These are phyloP conservation scores for Oryzaephilus surinamensis DNA, from an alignment of 1,140 invertebrate genomes.

Conservation along the genomic window DNA sequence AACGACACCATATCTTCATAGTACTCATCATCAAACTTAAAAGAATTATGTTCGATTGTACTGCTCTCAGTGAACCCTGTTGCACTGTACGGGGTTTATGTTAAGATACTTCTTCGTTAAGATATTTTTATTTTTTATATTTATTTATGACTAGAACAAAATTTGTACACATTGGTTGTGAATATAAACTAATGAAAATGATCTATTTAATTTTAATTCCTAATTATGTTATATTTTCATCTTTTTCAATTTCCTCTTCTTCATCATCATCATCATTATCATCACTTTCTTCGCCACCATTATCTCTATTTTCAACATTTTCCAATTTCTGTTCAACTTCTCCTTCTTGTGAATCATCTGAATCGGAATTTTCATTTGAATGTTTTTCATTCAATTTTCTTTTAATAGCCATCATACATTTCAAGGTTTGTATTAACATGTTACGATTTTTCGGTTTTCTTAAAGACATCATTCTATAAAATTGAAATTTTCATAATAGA, in stretches of 20 bases:
- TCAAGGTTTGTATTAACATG: conserved; percentile 13
- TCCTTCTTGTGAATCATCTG: neutral
- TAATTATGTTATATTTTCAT: too few relatives aligned
- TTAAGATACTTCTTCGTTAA: neutral
- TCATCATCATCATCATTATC: neutral
- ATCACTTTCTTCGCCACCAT: neutral
- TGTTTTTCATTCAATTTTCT: conserved; percentile 9
- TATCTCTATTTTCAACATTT: neutral
- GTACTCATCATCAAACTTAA: too few relatives aligned
- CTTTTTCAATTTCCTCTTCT: neutral
- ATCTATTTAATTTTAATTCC: too few relatives aligned
- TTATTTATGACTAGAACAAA: too few relatives aligned
- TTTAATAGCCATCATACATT: conserved; percentile 17
- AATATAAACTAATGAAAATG: too few relatives aligned
- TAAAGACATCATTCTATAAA: conserved; percentile 8
- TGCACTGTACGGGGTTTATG: too few relatives aligned
- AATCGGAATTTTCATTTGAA: neutral
- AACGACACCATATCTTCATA: too few relatives aligned
- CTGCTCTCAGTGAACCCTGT: too few relatives aligned
- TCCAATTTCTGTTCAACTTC: neutral
- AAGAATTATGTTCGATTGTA: too few relatives aligned
- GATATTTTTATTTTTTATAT: too few relatives aligned
- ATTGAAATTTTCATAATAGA: neutral
- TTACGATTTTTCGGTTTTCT: conserved; percentile 11
- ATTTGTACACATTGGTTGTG: too few relatives aligned